A percentile compares a stretch with the other conserved stretches of the same genome.
phyloP scores from a whole-genome alignment of 1,140 invertebrate genomes.

The Manduca sexta region DNA sequence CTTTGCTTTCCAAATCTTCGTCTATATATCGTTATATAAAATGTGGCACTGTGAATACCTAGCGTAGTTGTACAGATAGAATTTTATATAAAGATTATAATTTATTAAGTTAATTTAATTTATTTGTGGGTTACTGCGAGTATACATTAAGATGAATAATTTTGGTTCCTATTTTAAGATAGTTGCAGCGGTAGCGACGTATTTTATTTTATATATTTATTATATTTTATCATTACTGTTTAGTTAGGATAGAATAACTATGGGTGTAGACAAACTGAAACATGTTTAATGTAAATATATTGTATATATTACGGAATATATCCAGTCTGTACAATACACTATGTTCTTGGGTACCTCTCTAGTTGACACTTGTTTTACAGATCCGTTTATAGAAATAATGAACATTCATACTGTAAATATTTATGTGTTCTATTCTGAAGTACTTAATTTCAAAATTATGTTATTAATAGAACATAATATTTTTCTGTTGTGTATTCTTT shows the following conservation, averaged over 20 bases:
- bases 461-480: no score
- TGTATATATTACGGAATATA: slow-evolving; percentile 7
- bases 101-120: slow-evolving; percentile 58
- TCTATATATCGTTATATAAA: slow-evolving; percentile 5
- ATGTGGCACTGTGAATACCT: slow-evolving; percentile 35
- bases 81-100: slow-evolving; percentile 18
- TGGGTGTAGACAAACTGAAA: not conserved
- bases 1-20: not conserved
- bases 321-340: no score
- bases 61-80: slow-evolving; percentile 48
- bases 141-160: slow-evolving; percentile 36
- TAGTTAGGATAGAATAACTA: not conserved
- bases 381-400: not conserved
- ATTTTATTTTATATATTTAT: slow-evolving; percentile 54
- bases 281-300: slow-evolving; percentile 16
- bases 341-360: no score
- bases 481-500: no score
- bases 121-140: slow-evolving; percentile 3
- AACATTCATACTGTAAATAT: not conserved
- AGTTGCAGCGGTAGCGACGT: slow-evolving; percentile 26
- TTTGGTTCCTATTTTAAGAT: slow-evolving; percentile 72
- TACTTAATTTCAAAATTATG: no score
- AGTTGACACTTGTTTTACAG: no score
- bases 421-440: not conserved
- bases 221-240: slow-evolving; percentile 7